Evolutionary conservation across 2,113 vertebrate species (phyloP), one percentile per base, ranked within the genome.

Genomic region (Hydrolagus affinis): DNA sequence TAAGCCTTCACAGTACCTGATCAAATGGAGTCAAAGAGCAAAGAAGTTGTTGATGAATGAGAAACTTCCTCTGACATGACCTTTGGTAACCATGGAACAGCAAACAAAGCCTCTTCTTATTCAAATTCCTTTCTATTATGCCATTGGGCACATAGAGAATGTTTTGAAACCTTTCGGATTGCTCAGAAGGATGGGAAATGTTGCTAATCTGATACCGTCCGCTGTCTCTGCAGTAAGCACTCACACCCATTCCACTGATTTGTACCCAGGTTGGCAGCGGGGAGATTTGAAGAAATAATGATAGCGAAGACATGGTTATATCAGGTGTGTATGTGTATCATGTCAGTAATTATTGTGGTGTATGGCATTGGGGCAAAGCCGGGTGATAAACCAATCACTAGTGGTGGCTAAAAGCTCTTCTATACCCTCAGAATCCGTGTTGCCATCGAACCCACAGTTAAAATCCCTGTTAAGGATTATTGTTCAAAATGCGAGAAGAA

Each of bases 21-120:
- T 83, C 78, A 83, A 83, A 83, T 83, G 78, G 78, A 66, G 78
- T 83, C 78, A 83, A 83, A 83, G 78, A 62, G 78, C 78, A 83
- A 83, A 83, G 78, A 62, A 83, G 78, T 83, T 83, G 60, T 83
- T 83, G 78, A 83, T 83, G 78, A 83, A 83, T 83, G 78, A 66
- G 78, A 83, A 83, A 83, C 78, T 83, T 83, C 78, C 78, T 83
- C 78, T 83, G 78, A 32, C 78, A 83, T 66, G 78, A 83, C 78
- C 78, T 83, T 66, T 83, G 78, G 78, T 83, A 66, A 83, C 78
- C 62, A 83, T 59, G 78, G 78, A 83, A 83, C 78, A 30, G 15
- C 60, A 83, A 66, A 83, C 78, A 83, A 83, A 66, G 78, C 59
- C 15, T 28, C 78, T 83, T 83, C 78, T 83, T 83, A 66, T 83